Evolutionary conservation across 1,140 invertebrate genomes (phyloP).

Genomic region (Zaprionus ornatus): DNA sequence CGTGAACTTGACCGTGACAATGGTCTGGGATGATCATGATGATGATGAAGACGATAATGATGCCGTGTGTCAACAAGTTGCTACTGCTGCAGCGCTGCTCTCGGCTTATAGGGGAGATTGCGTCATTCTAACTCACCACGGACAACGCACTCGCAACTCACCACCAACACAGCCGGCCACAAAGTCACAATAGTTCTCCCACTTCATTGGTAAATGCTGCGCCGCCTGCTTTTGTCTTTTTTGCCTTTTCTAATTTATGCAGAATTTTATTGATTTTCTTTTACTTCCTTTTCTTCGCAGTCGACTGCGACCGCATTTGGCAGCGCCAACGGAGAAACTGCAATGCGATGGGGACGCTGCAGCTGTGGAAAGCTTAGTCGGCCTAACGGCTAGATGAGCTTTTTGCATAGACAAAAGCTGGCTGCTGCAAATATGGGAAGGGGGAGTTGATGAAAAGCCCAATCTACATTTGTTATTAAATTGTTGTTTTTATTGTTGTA

Average conservation of each 20-base stretch:
- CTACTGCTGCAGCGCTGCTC: slow-evolving; percentile 1
- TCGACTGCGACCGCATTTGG: slow-evolving; percentile 51
- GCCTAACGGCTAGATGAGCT: neutral
- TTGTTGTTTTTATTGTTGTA: slow-evolving; percentile 59
- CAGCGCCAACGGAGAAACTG: slow-evolving; percentile 53
- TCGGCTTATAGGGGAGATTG: slow-evolving; percentile 37
- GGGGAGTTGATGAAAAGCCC: neutral
- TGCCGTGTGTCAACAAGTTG: slow-evolving; percentile 55
- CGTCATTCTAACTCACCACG: slow-evolving; percentile 49
- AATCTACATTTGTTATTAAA: slow-evolving; percentile 17
- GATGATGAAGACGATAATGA: neutral
- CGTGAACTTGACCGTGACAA: slow-evolving; percentile 80
- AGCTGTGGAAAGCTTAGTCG: slow-evolving; percentile 9
- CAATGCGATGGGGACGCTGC: slow-evolving; percentile 18
- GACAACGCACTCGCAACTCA: slow-evolving; percentile 44
- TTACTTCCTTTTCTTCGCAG: slow-evolving; percentile 37
- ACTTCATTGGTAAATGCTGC: slow-evolving; percentile 63
- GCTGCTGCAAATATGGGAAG: neutral
- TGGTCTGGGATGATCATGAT: neutral
- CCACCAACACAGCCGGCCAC: slow-evolving; percentile 75
- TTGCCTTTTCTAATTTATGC: slow-evolving; percentile 2
- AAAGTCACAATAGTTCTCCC: slow-evolving; percentile 81
- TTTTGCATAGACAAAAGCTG: slow-evolving; percentile 8
- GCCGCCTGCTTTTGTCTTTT: neutral
- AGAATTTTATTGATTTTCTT: slow-evolving; percentile 3